Percentiles rank a stretch among this genome's conserved stretches.
Conservation (phyloP, 2,888 invertebrate genomes). For the Malthinus seriepunctatus region DNA sequence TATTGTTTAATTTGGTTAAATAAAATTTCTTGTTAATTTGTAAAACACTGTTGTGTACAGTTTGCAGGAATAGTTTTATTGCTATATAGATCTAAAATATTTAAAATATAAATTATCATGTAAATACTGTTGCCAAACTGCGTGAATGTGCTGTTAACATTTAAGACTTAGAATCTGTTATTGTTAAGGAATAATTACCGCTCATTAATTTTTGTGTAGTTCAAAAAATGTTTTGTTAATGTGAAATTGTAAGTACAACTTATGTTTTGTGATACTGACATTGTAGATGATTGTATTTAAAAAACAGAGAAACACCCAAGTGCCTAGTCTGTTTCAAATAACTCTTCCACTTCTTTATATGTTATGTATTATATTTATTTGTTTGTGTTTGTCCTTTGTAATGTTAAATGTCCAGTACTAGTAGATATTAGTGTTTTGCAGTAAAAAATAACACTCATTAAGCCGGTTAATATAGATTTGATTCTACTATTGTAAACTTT, state of each 20-base stretch:
- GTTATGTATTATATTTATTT: constrained; percentile 22
- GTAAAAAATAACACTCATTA: no score
- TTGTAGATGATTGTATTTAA: constrained; percentile 26
- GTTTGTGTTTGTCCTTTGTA: constrained; percentile 21
- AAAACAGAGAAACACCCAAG: constrained; percentile 31
- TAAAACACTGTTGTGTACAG: constrained; percentile 36
- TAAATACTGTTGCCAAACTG: constrained; percentile 25
- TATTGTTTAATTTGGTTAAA: constrained; percentile 15
- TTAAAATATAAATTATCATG: constrained; percentile 16
- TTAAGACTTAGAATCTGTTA: constrained; percentile 16
- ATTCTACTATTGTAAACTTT: not conserved
- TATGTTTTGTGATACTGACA: constrained; percentile 26
- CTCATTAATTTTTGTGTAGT: constrained; percentile 8
- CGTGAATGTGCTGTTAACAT: constrained; percentile 13
- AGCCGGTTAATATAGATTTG: no score
- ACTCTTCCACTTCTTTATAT: constrained; percentile 20
- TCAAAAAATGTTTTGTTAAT: constrained; percentile 12
- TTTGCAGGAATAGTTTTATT: constrained; percentile 31
- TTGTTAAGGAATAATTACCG: constrained; percentile 5
- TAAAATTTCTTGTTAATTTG: constrained; percentile 19
- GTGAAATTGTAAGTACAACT: constrained; percentile 11
- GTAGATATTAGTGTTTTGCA: constrained; percentile 2
- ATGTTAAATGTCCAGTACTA: constrained; percentile 20
- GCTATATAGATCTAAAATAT: constrained; percentile 9
- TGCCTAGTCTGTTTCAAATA: constrained; percentile 29